phyloP scores from a whole-genome alignment of 2,888 invertebrate genomes.

The Eupithecia exiguata region DNA sequence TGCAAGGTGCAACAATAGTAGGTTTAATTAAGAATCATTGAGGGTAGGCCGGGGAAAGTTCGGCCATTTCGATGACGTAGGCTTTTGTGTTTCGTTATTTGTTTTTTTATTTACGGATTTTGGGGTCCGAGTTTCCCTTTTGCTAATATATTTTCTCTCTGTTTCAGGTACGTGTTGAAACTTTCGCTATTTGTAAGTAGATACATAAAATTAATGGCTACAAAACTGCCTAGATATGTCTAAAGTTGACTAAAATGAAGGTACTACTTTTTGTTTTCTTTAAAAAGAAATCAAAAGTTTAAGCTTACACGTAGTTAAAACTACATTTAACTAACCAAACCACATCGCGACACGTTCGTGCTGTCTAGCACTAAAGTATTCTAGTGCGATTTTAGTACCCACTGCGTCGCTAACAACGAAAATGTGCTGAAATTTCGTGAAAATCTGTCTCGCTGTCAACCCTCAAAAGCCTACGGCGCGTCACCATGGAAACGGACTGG shows the following conservation, averaged over 20 bases:
- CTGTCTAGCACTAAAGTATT: neutral
- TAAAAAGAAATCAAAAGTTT: neutral
- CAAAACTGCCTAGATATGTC: neutral
- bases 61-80: conserved; percentile 44
- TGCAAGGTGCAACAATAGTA: conserved; percentile 73
- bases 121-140: conserved; percentile 24
- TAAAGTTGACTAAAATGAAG: neutral
- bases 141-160: conserved; percentile 38
- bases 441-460: conserved; percentile 3
- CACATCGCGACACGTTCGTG: neutral
- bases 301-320: neutral
- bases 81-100: conserved; percentile 43
- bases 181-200: conserved; percentile 23
- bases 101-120: conserved; percentile 44
- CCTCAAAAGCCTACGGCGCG: conserved; percentile 40
- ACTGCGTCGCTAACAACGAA: conserved; percentile 4
- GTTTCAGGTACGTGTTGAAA: conserved; percentile 42
- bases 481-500: conserved; percentile 54
- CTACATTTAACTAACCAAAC: neutral
- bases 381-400: neutral
- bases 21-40: conserved; percentile 71
- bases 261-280: neutral
- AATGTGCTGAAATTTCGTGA: conserved; percentile 3
- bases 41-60: conserved; percentile 50
- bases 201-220: neutral